Evolutionary conservation across 2,113 vertebrate genomes (phyloP), one percentile per base, ranked within the genome.

Genomic region (Stercorarius parasiticus): DNA sequence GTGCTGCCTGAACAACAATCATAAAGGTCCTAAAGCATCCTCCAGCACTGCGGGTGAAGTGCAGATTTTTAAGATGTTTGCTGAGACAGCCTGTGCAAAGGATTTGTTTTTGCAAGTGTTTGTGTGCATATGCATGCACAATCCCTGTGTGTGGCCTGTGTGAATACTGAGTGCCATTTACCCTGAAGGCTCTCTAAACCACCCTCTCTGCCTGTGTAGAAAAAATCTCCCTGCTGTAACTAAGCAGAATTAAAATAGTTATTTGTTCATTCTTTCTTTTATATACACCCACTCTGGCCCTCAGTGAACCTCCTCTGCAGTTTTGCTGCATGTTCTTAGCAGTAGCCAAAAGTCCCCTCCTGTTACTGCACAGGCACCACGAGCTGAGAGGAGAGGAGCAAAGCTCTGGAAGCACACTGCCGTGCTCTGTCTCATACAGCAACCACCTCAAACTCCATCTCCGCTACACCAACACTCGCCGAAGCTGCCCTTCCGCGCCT

Each of bases 71-170:
- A 86, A 94, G 62, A 93, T 92, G 61, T 86, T 96, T 93, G 92
- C 74, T 97, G 97, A 97, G 96, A 96, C 32, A 69, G 95, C 9
- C 90, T 88, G 82, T 80, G 72, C 79, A 82, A 92, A 95, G 87
- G 82, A 87, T 97, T 97, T 97, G 90, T 91, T 97, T 98, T 96
- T 91, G 86, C 69, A 84, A 50, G 50, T 86, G 70, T 96, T 58
- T 96, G 88, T 91, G 59, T 71, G 55, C 69, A 49, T 42, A 76
- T 70, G 90, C 1, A 3, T 70, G 94, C 70, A 50, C 1, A 1
- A 83, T 88, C 96, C 81, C 86, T 59, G 91, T 98, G 97, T 97
- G 97, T 98, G 98, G 98, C 97, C 98, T 22, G 45, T 86, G 95
- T 91, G 95, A 97, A 93, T 59, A 90, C 53, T 5, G 27, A 67